Conservation (phyloP, 2,797 vertebrate genomes). For the Sciaenops ocellatus region DNA sequence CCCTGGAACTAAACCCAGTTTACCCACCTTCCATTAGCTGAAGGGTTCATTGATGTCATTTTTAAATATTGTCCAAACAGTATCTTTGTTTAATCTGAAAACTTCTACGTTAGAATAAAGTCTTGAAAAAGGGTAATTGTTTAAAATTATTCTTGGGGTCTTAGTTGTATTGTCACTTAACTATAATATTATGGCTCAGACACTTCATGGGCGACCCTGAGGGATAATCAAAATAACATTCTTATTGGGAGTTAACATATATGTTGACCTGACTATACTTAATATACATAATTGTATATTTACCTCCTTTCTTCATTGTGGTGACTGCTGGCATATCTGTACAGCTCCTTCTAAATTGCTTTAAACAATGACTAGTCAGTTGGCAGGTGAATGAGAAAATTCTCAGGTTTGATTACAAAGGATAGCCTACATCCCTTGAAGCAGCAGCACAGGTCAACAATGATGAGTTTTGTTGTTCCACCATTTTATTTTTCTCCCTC, state of each 20-base stretch:
- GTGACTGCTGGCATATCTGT: constrained; percentile 15
- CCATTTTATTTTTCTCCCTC: constrained; percentile 76
- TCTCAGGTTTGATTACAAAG: constrained; percentile 47
- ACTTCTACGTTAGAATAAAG: not conserved
- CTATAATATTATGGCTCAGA: constrained; percentile 4
- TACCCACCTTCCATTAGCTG: constrained; percentile 48
- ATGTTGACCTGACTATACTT: constrained; percentile 7
- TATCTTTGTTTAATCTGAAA: constrained; percentile 3
- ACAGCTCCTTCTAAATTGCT: constrained; percentile 13
- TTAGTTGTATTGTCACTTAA: constrained; percentile 13
- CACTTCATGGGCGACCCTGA: not conserved
- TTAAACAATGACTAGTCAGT: constrained; percentile 18
- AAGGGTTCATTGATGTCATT: constrained; percentile 54
- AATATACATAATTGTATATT: constrained; percentile 6
- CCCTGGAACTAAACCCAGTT: constrained; percentile 41
- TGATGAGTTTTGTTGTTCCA: constrained; percentile 78
- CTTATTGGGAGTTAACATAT: not conserved
- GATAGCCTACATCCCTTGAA: constrained; percentile 57
- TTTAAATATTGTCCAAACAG: constrained; percentile 23
- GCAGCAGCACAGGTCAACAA: constrained; percentile 70
- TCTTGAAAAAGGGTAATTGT: constrained; percentile 8
- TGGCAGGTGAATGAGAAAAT: constrained; percentile 55
- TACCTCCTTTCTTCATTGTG: constrained; percentile 6
- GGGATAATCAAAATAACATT: not conserved
- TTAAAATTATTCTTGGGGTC: constrained; percentile 20